Evolutionary conservation across 2,797 vertebrate species (phyloP).

Genomic region (Neosalanx taihuensis): DNA sequence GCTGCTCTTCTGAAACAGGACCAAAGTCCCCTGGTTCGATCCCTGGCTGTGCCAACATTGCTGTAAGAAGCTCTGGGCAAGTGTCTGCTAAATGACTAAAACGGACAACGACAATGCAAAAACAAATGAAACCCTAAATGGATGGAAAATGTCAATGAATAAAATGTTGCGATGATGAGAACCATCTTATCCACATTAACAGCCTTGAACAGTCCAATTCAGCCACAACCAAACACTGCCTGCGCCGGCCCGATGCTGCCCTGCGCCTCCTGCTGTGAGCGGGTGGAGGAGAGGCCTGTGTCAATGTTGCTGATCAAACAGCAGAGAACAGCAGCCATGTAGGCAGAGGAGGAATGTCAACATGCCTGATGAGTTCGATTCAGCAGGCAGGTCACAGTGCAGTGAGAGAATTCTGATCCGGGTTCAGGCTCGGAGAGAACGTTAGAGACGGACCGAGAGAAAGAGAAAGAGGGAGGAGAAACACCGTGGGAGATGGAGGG

Average conservation of each 20-base stretch:
- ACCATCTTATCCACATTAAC: neutral
- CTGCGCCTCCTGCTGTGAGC: neutral
- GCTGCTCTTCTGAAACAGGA: neutral
- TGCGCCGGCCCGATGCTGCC: too few species aligned
- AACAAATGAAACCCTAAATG: neutral
- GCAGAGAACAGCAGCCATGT: neutral
- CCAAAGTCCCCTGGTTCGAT: too few species aligned
- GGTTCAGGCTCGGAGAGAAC: neutral
- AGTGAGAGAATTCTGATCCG: neutral
- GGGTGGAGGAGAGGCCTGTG: neutral
- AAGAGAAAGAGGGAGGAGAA: neutral
- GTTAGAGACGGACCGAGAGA: too few species aligned
- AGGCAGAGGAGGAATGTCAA: neutral
- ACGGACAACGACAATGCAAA: neutral
- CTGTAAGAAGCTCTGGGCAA: too few species aligned
- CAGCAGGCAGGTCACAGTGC: neutral
- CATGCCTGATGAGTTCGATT: neutral
- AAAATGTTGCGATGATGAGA: neutral
- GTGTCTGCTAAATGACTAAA: too few species aligned
- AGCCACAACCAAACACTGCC: neutral
- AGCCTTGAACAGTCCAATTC: too few species aligned
- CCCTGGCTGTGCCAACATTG: too few species aligned
- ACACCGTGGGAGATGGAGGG: neutral
- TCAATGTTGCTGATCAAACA: neutral
- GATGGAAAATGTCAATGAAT: neutral